Base-by-base conservation (phyloP, 1,140 invertebrate genomes). In the Drosophila lini region DNA sequence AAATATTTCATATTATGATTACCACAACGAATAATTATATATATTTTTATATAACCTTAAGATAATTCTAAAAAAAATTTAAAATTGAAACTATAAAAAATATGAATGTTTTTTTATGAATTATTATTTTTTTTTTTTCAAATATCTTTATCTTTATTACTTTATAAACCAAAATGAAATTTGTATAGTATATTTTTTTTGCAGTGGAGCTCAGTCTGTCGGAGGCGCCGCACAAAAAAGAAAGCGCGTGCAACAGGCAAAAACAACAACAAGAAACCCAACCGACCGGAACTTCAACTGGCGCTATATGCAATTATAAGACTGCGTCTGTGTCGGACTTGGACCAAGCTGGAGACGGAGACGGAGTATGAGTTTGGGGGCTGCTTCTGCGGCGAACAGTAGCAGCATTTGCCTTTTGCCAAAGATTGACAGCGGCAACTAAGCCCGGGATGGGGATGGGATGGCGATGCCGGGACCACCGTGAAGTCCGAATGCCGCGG, bases 231-330 rank as follows among this genome's bases (percentile, higher is more conserved):
- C 80, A 86, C 48, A 77, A 83, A 89, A 86, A 88, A 88, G 83
- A 88, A 88, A 88, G 84, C 83, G 83, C 83, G 83, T 88, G 84
- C 83, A 88, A 74, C 81, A 65, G 38, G 64, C 79, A 78, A 64
- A 63, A 76, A 76, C 19, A 65, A 58, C 47, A 61, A 52, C 61
- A 69, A 81, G 25, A 83, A 85, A 88, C 73, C 76, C 68, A 89
- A 80, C 83, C 68, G 83, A 88, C 84, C 83, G 83, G 83, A 88
- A 88, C 83, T 88, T 85, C 84, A 80, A 89, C 83, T 89, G 83
- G 84, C 84, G 83, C 83, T 89, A 89, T 88, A 88, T 83, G 83
- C 84, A 89, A 88, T 88, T 88, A 88, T 88, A 83, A 74, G 68
- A 76, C 22, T 48, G 52, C 45, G 48, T 53, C 41, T 48, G 44